These are phyloP conservation scores for Schizopygopsis malacanthus DNA, from an alignment of 2,797 vertebrate species.

Conservation along the genomic window DNA sequence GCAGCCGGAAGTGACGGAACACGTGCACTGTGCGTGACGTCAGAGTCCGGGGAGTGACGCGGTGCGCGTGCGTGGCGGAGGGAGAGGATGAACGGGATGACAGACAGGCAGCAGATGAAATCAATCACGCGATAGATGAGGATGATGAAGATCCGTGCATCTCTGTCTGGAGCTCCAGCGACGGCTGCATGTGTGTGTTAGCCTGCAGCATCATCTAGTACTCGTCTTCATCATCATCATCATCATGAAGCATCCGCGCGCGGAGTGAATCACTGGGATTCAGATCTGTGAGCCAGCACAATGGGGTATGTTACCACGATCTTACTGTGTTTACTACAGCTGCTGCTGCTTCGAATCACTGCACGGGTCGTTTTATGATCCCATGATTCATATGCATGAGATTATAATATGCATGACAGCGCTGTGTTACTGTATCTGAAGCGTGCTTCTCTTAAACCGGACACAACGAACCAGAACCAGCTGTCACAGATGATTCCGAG, in stretches of 20 bases:
- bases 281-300: constrained; percentile 58
- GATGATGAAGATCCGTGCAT: neutral
- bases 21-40: constrained; percentile 72
- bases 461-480: too few species aligned
- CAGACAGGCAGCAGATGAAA: neutral
- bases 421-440: constrained; percentile 17
- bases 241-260: constrained; percentile 12
- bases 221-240: neutral
- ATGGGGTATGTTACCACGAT: constrained; percentile 78
- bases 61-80: constrained; percentile 55
- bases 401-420: neutral
- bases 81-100: constrained; percentile 14
- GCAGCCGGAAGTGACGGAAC: constrained; percentile 53
- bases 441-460: constrained; percentile 33
- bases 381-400: neutral
- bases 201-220: neutral
- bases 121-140: neutral
- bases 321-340: constrained; percentile 5
- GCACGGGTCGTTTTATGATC: too few species aligned
- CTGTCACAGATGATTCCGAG: neutral
- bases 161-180: too few species aligned
- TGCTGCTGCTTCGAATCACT: neutral
- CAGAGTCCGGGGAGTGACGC: constrained; percentile 58
- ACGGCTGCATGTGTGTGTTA: neutral
- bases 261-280: constrained; percentile 59